Conservation (phyloP, 1,140 invertebrate species). For the Eueides isabella region DNA sequence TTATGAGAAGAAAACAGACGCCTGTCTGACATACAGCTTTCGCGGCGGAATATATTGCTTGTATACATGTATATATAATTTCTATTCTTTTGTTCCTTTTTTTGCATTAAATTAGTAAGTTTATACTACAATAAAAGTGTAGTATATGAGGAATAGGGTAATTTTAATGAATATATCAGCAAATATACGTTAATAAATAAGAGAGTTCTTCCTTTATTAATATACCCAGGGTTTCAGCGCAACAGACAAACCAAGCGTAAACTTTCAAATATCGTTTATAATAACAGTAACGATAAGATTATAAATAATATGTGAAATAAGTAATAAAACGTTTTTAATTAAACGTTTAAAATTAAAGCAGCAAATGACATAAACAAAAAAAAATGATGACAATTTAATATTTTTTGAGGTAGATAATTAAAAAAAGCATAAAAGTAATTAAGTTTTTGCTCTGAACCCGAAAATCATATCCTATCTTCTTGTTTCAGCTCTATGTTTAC, state of each 20-base stretch:
- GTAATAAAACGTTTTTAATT: too few species aligned
- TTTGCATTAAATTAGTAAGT: too few species aligned
- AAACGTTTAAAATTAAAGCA: neutral
- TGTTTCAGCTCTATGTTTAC: neutral
- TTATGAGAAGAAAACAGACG: neutral
- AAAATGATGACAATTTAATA: neutral
- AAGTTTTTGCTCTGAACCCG: neutral
- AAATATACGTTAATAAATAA: too few species aligned
- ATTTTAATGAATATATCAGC: too few species aligned
- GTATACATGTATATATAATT: neutral
- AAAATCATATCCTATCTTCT: neutral
- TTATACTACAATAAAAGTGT: too few species aligned
- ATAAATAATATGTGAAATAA: neutral
- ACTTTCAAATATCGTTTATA: neutral
- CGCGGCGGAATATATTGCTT: too few species aligned
- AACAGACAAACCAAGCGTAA: neutral
- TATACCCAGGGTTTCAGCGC: neutral
- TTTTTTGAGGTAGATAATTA: neutral
- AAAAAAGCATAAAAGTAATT: neutral
- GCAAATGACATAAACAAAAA: neutral
- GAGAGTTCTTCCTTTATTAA: neutral
- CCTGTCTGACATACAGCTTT: too few species aligned
- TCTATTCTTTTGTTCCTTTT: too few species aligned
- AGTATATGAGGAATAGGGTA: too few species aligned
- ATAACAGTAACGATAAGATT: neutral